Percentiles rank a stretch among this genome's conserved stretches.
phyloP scores from a whole-genome alignment of 2,797 vertebrate genomes.

The Propithecus deckenii region DNA sequence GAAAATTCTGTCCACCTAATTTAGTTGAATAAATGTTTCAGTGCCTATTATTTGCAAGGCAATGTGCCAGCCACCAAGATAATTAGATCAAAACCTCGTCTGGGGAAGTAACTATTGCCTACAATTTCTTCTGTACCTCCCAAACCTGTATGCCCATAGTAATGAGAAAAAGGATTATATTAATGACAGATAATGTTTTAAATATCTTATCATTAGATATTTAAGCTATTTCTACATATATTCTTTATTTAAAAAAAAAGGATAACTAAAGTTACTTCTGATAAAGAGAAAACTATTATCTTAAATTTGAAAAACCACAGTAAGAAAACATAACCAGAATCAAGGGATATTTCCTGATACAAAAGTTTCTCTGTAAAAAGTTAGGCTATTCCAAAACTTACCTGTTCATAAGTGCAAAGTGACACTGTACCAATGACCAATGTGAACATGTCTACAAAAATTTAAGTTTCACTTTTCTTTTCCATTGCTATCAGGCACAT shows the following conservation, averaged over 20 bases:
- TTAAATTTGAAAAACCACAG: neutral
- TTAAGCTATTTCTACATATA: neutral
- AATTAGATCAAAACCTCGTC: neutral
- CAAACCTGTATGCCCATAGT: neutral
- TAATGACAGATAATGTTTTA: neutral
- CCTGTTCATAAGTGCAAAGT: neutral
- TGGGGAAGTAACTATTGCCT: neutral
- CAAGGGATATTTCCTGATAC: neutral
- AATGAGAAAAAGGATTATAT: neutral
- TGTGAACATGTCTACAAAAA: neutral
- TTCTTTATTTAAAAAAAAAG: neutral
- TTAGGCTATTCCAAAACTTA: neutral
- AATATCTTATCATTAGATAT: neutral
- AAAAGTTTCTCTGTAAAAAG: conserved; percentile 11
- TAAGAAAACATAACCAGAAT: neutral
- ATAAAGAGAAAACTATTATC: conserved; percentile 8
- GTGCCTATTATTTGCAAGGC: neutral
- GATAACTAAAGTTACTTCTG: neutral
- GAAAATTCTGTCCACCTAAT: neutral
- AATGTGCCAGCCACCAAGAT: neutral
- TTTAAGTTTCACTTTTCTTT: conserved; percentile 61
- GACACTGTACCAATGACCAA: neutral
- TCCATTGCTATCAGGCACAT: neutral
- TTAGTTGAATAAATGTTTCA: conserved; percentile 4
- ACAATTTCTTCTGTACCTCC: conserved; percentile 17